Conservation (phyloP, 1,140 invertebrate genomes). For the Helicoverpa zea region DNA sequence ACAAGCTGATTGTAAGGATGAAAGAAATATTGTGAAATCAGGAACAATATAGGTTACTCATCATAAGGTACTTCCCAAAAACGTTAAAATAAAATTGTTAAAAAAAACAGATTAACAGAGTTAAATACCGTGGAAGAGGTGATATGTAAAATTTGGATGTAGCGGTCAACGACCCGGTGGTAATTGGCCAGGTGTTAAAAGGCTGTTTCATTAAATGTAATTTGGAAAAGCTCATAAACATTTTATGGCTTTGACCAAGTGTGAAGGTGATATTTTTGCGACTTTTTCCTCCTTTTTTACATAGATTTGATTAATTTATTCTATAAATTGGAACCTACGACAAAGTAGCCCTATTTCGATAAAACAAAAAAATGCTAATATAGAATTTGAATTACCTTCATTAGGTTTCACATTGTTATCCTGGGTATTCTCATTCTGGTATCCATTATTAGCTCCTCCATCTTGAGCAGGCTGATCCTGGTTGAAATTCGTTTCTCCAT, state of each 20-base stretch:
- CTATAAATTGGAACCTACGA: no score
- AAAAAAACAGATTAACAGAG: not conserved
- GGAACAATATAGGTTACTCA: no score
- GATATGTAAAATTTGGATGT: not conserved
- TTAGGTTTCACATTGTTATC: not conserved
- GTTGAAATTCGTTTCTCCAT: not conserved
- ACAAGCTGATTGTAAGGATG: no score
- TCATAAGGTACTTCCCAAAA: no score
- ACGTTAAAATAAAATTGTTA: no score
- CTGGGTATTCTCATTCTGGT: constrained; percentile 1
- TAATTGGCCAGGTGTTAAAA: not conserved
- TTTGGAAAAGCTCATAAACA: no score
- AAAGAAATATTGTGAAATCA: no score
- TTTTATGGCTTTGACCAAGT: no score
- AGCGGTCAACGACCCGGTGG: not conserved
- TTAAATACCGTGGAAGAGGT: not conserved
- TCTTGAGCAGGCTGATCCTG: not conserved
- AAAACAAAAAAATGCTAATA: not conserved
- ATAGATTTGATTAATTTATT: no score
- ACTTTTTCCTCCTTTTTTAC: no score
- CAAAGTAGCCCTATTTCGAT: not conserved
- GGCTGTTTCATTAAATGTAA: not conserved
- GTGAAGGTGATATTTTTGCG: no score
- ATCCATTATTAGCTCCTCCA: not conserved
- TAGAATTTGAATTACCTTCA: not conserved